phyloP scores from a whole-genome alignment of 2,113 vertebrate genomes.

The Salvelinus fontinalis region DNA sequence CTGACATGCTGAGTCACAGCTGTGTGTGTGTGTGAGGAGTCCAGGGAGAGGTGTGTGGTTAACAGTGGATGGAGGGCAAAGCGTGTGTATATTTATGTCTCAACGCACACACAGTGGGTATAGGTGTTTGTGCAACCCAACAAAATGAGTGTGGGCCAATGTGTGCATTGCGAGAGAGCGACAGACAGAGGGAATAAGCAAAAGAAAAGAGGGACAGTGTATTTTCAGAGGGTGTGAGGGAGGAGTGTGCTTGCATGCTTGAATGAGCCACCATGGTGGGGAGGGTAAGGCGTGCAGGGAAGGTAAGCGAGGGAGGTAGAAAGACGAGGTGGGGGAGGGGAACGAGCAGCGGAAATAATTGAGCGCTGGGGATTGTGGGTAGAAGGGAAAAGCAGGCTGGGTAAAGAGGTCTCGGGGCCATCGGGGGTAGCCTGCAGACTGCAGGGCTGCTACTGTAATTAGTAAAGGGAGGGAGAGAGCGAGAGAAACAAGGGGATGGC shows the following conservation, averaged over 20 bases:
- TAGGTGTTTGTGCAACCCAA: not conserved
- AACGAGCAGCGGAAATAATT: not conserved
- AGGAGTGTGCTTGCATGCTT: constrained; percentile 8
- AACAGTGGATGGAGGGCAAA: not conserved
- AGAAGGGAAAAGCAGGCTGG: no score
- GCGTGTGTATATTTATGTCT: not conserved
- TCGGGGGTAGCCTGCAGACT: constrained; percentile 15
- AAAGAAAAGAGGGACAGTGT: not conserved
- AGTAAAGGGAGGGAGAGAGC: not conserved
- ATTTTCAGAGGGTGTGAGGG: not conserved
- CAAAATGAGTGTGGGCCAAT: not conserved
- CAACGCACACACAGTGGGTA: no score
- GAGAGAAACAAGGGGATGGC: not conserved
- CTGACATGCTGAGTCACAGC: no score
- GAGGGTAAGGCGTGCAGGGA: not conserved
- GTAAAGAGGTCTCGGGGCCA: not conserved
- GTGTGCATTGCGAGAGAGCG: not conserved
- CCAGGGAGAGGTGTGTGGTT: not conserved
- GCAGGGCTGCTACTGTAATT: constrained; percentile 23
- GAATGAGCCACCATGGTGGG: not conserved
- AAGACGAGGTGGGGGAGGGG: constrained; percentile 2
- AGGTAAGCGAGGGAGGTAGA: not conserved
- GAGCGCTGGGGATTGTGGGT: constrained; percentile 20
- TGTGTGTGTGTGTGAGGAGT: not conserved
- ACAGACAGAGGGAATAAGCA: not conserved